Percentiles rank a stretch among this genome's conserved stretches.
These are phyloP conservation scores for Epizoanthus rinbou DNA, from an alignment of 92 coral and sea anemone species.

Conservation along the genomic window DNA sequence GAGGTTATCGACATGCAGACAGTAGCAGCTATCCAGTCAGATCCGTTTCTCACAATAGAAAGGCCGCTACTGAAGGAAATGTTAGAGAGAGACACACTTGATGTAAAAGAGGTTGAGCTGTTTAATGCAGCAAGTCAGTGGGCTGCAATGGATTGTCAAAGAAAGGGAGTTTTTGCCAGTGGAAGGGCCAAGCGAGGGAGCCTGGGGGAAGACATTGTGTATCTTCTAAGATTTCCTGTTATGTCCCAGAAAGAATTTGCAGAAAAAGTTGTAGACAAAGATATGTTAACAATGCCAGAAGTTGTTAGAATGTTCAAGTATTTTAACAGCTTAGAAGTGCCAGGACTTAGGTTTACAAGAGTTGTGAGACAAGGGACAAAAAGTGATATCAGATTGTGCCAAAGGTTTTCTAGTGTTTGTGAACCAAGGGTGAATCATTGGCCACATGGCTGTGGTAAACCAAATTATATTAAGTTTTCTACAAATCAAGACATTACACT, in stretches of 20 bases:
- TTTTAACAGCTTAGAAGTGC: slow-evolving; percentile 25
- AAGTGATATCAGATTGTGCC: not conserved
- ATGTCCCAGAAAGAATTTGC: slow-evolving; percentile 54
- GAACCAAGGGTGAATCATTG: slow-evolving; percentile 3
- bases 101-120: slow-evolving; percentile 55
- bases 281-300: slow-evolving; percentile 21
- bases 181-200: slow-evolving; percentile 33
- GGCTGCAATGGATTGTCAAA: slow-evolving; percentile 47
- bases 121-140: slow-evolving; percentile 59
- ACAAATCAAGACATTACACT: not conserved
- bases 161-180: slow-evolving; percentile 21
- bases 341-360: not conserved
- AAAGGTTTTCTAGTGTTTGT: not conserved
- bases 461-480: slow-evolving; percentile 1
- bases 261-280: slow-evolving; percentile 29
- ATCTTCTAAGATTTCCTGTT: slow-evolving; percentile 40
- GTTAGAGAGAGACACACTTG: slow-evolving; percentile 49
- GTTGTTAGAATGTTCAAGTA: slow-evolving; percentile 13
- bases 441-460: not conserved
- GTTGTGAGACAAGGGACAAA: not conserved
- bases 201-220: slow-evolving; percentile 45
- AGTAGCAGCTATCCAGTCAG: slow-evolving; percentile 47
- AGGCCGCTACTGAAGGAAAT: slow-evolving; percentile 48
- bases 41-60: slow-evolving; percentile 43
- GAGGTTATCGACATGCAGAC: slow-evolving; percentile 55